Evolutionary conservation across 2,113 vertebrate genomes (phyloP).

Genomic region (Sceloporus undulatus): DNA sequence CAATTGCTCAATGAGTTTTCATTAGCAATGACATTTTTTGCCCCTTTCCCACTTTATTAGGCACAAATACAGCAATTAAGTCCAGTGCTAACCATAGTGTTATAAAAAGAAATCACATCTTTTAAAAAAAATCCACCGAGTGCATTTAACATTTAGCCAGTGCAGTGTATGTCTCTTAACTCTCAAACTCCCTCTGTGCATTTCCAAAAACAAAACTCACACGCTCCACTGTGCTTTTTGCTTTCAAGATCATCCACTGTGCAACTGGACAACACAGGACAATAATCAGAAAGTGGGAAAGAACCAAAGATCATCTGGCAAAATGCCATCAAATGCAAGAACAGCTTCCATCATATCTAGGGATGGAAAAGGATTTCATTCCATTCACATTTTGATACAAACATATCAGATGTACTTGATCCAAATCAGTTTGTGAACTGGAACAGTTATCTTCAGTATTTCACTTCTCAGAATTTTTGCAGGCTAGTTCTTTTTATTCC

Average conservation of each 20-base stretch:
- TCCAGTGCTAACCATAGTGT: background rate
- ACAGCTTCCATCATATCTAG: background rate
- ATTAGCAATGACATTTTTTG: constrained; percentile 63
- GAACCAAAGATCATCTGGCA: background rate
- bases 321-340: background rate
- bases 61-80: constrained; percentile 63
- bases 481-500: background rate
- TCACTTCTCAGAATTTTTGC: background rate
- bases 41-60: constrained; percentile 57
- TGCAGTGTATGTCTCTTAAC: background rate
- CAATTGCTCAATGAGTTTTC: constrained; percentile 66
- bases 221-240: background rate
- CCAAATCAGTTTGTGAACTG: background rate
- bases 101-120: constrained; percentile 5
- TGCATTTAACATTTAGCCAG: background rate
- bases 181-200: background rate
- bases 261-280: background rate
- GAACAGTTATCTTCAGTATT: background rate
- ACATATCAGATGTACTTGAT: too few species aligned
- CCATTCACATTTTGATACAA: background rate
- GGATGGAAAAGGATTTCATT: background rate
- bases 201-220: background rate
- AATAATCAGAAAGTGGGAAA: background rate
- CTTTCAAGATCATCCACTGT: background rate
- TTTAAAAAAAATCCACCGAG: constrained; percentile 37